These are phyloP conservation scores for Hiodon tergisus DNA, from an alignment of 2,113 vertebrate genomes.

Conservation along the genomic window DNA sequence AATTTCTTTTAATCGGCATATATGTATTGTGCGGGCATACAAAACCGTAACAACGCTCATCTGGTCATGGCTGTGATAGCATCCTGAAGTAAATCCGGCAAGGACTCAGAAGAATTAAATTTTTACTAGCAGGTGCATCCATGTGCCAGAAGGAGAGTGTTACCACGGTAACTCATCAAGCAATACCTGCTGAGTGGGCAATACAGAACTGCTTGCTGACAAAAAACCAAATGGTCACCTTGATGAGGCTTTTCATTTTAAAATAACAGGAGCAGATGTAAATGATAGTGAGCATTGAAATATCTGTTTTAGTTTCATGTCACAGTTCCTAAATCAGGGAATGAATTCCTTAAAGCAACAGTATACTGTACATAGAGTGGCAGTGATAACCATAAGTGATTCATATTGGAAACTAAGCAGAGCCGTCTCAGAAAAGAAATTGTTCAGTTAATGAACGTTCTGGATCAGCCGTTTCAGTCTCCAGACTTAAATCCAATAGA, in stretches of 20 bases:
- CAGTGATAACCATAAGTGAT: no score
- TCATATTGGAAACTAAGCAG: no score
- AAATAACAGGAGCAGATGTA: not conserved
- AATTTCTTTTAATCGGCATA: no score
- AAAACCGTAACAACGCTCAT: not conserved
- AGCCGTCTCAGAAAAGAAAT: no score
- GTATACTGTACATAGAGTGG: no score
- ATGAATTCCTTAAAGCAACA: no score
- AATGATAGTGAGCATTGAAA: not conserved
- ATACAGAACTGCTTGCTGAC: conserved; percentile 28
- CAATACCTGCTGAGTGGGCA: conserved; percentile 18
- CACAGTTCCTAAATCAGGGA: no score
- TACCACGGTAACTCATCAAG: conserved; percentile 41
- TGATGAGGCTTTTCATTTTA: not conserved
- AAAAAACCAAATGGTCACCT: not conserved
- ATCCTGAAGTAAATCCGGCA: not conserved
- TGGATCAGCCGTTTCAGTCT: no score
- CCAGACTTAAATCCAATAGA: no score
- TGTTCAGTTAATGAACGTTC: no score
- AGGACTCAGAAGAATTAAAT: not conserved
- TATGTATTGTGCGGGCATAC: not conserved
- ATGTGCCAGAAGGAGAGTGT: conserved; percentile 10
- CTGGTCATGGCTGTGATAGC: conserved; percentile 1
- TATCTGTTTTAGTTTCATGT: no score
- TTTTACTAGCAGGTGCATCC: not conserved